Base-by-base conservation (phyloP, 2,888 invertebrate genomes). In the Conops quadrifasciatus region DNA sequence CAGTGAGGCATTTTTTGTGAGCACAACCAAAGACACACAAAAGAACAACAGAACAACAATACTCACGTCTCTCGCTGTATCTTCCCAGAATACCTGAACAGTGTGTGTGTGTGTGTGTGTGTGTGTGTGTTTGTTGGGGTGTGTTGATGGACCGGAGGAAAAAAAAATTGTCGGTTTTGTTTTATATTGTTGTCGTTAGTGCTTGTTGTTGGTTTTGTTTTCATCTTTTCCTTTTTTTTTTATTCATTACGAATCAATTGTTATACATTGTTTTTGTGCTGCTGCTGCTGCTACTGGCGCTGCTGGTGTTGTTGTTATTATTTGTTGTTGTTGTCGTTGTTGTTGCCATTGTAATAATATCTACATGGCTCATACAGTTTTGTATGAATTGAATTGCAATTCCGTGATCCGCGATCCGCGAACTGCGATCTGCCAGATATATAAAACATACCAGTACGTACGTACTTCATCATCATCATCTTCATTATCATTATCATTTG, bases 161-260 rank as follows among this genome's bases (percentile, higher is more conserved):
- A 21, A 19, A 53, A 53, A 58, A 26, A 58, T 11, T 13, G 58
- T 36, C 26, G n/a, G 49, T 28, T 24, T 58, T 5, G 58, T 28
- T 58, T 58, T 21, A 3, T 36, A 13, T 56, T 56, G n/a, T 56
- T 49, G 19, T 19, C 4, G 11, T 19, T 15, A 49, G 7, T 49
- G 19, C n/a, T n/a, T 49, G 19, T 49, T 36, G 4, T n/a, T 45
- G 7, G 15, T 51, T 11, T 43, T n/a, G 36, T 47, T 19, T 56
- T 67, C 36, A 36, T 36, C n/a, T n/a, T n/a, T n/a, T n/a, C n/a
- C n/a, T n/a, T n/a, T n/a, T n/a, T n/a, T n/a, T n/a, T 56, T 66
- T 56, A 66, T 24, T 66, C 66, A 56, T 30, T 56, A 26, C 43
- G 43, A 53, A 51, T 30, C 68, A 60, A 68, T 62, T 68, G 68